Evolutionary conservation across 2,888 invertebrate genomes (phyloP).

Genomic region (Parochlus steinenii): DNA sequence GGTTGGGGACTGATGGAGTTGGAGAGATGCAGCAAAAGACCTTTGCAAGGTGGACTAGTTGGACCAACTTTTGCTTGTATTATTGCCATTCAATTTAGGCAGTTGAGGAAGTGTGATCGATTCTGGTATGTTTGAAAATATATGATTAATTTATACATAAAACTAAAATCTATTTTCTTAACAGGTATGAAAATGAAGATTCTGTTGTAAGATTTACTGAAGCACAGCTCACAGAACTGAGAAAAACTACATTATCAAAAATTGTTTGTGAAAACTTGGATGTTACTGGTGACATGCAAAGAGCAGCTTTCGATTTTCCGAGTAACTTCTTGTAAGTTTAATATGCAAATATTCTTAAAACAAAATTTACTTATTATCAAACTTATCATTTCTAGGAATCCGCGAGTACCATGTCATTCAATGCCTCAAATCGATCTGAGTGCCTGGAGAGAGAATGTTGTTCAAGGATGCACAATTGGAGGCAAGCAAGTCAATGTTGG

Average conservation of each 20-base stretch:
- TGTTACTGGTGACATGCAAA: conserved; percentile 65
- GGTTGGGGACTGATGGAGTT: too few relatives aligned
- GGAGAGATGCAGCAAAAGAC: too few relatives aligned
- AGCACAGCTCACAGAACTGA: conserved; percentile 71
- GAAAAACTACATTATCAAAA: conserved; percentile 72
- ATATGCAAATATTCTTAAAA: conserved; percentile 1
- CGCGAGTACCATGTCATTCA: conserved; percentile 67
- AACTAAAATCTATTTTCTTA: conserved; percentile 12
- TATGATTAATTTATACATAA: background rate
- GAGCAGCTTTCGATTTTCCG: conserved; percentile 78
- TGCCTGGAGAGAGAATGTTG: conserved; percentile 66
- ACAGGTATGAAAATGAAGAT: conserved; percentile 73
- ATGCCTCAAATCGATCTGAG: conserved; percentile 65
- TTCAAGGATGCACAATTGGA: conserved; percentile 67
- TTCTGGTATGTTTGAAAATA: conserved; percentile 51
- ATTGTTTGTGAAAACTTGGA: conserved; percentile 84
- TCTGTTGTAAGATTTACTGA: conserved; percentile 64
- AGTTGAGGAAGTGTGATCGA: conserved; percentile 80
- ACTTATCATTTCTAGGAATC: conserved; percentile 42
- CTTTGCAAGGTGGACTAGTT: conserved; percentile 76
- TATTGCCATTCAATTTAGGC: conserved; percentile 85
- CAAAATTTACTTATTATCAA: background rate
- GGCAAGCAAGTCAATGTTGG: conserved; percentile 63
- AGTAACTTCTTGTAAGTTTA: conserved; percentile 63
- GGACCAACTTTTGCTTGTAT: conserved; percentile 92